These are phyloP conservation scores for Pachymerium ferrugineum DNA, from an alignment of 2,888 invertebrate genomes.

Conservation along the genomic window DNA sequence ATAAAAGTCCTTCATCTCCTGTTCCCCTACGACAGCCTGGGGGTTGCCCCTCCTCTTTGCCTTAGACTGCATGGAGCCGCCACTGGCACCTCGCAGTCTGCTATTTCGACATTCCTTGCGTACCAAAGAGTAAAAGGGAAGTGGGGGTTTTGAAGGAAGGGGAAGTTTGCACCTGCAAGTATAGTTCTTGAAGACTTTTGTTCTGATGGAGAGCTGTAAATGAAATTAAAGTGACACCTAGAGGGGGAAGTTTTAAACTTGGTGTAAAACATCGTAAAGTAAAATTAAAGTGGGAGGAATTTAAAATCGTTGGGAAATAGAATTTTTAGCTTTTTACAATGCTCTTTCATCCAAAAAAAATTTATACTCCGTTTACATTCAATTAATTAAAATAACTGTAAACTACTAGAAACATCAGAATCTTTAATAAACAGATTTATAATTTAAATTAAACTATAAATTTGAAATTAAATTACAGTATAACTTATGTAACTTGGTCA, in stretches of 20 bases:
- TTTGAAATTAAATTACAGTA: too few relatives aligned
- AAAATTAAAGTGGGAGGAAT: too few relatives aligned
- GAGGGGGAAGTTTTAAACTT: not conserved
- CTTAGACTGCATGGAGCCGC: slow-evolving; percentile 36
- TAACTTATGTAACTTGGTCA: too few relatives aligned
- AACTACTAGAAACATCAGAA: too few relatives aligned
- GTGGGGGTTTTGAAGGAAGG: not conserved
- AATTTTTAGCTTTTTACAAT: too few relatives aligned
- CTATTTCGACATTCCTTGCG: not conserved
- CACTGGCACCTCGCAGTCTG: slow-evolving; percentile 24
- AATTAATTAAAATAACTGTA: too few relatives aligned
- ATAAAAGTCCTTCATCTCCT: not conserved
- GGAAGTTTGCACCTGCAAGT: not conserved
- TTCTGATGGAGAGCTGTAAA: not conserved
- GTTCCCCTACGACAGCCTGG: not conserved
- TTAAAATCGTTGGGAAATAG: too few relatives aligned
- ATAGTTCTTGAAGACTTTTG: not conserved
- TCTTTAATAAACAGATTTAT: too few relatives aligned
- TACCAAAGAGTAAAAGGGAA: not conserved
- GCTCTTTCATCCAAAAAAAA: too few relatives aligned
- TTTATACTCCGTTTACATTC: too few relatives aligned
- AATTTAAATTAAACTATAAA: too few relatives aligned
- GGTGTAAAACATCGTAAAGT: not conserved
- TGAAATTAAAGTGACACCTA: not conserved
- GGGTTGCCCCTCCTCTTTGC: slow-evolving; percentile 2